Percentiles rank a stretch among this genome's conserved stretches.
These are phyloP conservation scores for Eurypyga helias DNA, from an alignment of 2,113 vertebrate genomes.

Conservation along the genomic window DNA sequence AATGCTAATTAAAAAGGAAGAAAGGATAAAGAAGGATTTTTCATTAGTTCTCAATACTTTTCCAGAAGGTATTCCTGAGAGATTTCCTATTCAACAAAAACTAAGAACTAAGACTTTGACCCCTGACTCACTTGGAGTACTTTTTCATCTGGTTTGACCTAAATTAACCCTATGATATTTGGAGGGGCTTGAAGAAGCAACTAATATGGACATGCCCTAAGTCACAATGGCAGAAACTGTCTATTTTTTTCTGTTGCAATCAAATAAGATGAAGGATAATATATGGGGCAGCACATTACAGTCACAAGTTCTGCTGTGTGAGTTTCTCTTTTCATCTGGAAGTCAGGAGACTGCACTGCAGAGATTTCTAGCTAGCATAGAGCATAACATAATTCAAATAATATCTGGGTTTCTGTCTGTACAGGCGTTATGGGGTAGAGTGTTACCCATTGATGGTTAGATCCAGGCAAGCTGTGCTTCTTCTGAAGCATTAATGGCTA, in stretches of 20 bases:
- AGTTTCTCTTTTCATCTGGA: background rate
- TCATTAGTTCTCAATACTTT: background rate
- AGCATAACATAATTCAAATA: background rate
- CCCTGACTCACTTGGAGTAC: background rate
- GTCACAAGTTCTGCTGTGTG: background rate
- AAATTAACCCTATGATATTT: background rate
- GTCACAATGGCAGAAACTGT: background rate
- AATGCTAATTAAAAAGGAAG: background rate
- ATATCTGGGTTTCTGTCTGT: background rate
- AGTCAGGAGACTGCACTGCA: background rate
- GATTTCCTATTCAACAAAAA: background rate
- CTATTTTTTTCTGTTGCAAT: background rate
- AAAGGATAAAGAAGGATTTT: background rate
- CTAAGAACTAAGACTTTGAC: background rate
- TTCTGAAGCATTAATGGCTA: background rate
- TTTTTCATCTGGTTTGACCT: background rate
- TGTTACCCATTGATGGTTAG: background rate
- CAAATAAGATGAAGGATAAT: background rate
- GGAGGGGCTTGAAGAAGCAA: background rate
- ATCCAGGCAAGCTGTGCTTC: background rate
- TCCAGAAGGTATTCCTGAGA: background rate
- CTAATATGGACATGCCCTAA: background rate
- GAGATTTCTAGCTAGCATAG: background rate
- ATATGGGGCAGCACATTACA: fast-evolving
- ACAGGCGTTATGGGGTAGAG: background rate